Base-by-base conservation (phyloP, 2,113 vertebrate species). In the Colossoma macropomum region DNA sequence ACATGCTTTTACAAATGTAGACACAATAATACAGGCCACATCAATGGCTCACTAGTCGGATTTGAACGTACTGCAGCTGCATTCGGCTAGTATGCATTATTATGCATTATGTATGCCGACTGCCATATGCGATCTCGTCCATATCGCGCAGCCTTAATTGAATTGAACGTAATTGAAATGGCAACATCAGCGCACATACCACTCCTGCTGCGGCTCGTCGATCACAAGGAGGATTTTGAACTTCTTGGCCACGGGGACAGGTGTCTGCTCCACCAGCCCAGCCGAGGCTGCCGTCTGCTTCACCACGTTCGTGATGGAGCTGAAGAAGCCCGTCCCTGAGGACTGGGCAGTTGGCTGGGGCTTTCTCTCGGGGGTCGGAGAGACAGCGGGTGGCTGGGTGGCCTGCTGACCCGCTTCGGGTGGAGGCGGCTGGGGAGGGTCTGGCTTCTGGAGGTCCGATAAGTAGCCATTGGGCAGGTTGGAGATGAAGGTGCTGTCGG, bases 401-500 rank as follows among this genome's bases (percentile, higher is more conserved):
- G 69, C 63, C 84, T 52, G 73, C 56, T 75, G 77, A 25, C 59
- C 77, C 21, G 3, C n/a, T 66, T 75, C 84, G 19, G 92, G 89
- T 45, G 92, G 88, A 88, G 89, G 86, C 86, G 84, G 89, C 85
- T 94, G 89, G 84, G 93, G 83, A 25, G 89, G 91, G 83, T 91
- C 91, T 69, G 84, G 91, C 92, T 96, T 96, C 94, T 97, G 96
- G 89, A 98, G 95, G 91, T 98, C 97, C 30, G 96, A 96, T 94
- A 98, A 96, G 95, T 98, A 98, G 90, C 97, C 97, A 91, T 97
- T 97, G 89, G 97, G 97, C 85, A 98, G 96, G 92, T 97, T 98
- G 89, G 96, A 96, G 89, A 98, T 97, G 91, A 98, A 98, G 79
- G 96, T 97, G 96, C 97, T 98, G 95, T 98, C 97, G 60, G 97